Conservation (phyloP, 2,888 invertebrate species). For the Sicus ferrugineus region DNA sequence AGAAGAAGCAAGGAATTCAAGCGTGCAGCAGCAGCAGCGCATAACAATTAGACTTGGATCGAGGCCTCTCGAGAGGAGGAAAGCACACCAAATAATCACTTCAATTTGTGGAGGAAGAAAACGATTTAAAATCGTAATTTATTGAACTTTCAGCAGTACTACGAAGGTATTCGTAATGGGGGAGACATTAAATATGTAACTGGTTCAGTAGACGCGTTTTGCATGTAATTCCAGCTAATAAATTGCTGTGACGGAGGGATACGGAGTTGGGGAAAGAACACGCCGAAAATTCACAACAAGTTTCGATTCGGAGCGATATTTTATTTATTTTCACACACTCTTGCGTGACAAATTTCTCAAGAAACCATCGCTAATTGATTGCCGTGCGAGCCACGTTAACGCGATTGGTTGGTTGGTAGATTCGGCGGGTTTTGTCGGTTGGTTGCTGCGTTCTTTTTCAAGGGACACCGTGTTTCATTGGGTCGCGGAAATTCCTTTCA, state of each 20-base stretch:
- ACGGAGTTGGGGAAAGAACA: constrained; percentile 9
- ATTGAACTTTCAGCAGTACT: constrained; percentile 40
- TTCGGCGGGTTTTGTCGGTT: neutral
- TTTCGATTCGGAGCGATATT: neutral
- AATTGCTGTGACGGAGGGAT: constrained; percentile 5
- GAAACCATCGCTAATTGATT: constrained; percentile 23
- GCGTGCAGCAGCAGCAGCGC: constrained; percentile 40
- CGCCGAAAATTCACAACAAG: neutral
- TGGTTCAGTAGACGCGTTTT: constrained; percentile 42
- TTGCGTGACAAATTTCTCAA: constrained; percentile 25
- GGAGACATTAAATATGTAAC: constrained; percentile 45
- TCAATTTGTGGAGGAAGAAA: constrained; percentile 40
- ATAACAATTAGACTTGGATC: constrained; percentile 44
- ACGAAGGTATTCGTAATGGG: neutral
- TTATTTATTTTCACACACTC: constrained; percentile 32
- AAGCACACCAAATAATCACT: constrained; percentile 35
- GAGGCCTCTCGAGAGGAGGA: constrained; percentile 17
- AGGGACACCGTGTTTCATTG: neutral
- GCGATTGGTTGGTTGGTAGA: neutral
- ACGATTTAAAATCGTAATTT: constrained; percentile 52
- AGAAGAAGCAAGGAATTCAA: constrained; percentile 20
- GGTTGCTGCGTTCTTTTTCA: neutral
- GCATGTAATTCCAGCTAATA: constrained; percentile 21
- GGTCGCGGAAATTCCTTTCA: constrained; percentile 15
- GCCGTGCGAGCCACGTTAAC: neutral